A percentile compares a stretch with the other conserved stretches of the same genome.
phyloP scores from a whole-genome alignment of 2,888 invertebrate species.

The Tortrix viridana region DNA sequence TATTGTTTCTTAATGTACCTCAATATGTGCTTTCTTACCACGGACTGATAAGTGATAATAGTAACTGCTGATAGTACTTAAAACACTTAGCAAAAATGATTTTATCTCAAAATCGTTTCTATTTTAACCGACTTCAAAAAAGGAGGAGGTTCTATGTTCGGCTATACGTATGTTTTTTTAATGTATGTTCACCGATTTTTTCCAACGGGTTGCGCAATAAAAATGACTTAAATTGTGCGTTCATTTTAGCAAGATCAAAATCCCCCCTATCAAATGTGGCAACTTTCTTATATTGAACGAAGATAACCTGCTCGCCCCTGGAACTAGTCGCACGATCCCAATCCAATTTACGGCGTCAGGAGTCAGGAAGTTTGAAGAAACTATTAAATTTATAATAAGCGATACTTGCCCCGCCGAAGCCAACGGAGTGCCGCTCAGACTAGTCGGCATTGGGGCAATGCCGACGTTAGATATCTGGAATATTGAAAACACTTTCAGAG shows the following conservation, averaged over 20 bases:
- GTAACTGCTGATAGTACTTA: no score
- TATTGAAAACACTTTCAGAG: conserved; percentile 83
- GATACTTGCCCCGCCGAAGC: conserved; percentile 79
- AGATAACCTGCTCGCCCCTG: conserved; percentile 74
- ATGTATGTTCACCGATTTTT: no score
- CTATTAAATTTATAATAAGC: conserved; percentile 72
- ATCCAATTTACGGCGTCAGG: conserved; percentile 70
- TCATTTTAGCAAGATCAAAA: conserved; percentile 60
- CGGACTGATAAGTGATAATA: no score
- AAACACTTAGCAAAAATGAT: no score
- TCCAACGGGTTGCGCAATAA: neutral
- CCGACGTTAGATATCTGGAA: conserved; percentile 84
- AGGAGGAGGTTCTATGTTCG: no score
- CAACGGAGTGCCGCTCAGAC: conserved; percentile 72
- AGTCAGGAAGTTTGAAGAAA: conserved; percentile 68
- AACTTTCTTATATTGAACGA: conserved; percentile 74
- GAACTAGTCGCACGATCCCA: conserved; percentile 69
- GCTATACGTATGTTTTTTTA: no score
- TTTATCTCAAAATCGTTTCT: no score
- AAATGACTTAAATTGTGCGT: neutral
- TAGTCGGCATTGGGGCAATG: conserved; percentile 82
- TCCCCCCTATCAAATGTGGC: conserved; percentile 71
- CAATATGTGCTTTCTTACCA: no score
- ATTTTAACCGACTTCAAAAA: no score
- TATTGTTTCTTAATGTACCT: no score